phyloP scores from a whole-genome alignment of 1,140 invertebrate species.

The Dufourea novaeangliae region DNA sequence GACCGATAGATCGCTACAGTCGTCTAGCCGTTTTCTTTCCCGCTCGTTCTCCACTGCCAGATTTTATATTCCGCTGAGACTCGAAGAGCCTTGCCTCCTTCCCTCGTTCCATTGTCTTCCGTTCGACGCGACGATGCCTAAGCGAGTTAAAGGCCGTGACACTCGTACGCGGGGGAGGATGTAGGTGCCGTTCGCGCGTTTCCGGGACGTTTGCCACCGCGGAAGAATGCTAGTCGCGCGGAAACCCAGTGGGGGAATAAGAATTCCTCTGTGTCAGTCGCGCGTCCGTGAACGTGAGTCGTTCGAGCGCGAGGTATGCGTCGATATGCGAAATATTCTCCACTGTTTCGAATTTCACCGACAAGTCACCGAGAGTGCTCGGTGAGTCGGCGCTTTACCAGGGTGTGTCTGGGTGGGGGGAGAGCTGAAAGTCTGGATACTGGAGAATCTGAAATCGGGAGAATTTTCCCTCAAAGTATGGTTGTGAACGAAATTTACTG shows the following conservation, averaged over 20 bases:
- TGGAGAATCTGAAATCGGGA: background rate
- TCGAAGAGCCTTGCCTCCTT: background rate
- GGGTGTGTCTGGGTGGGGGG: too few relatives aligned
- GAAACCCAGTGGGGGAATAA: conserved; percentile 26
- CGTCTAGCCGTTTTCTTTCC: background rate
- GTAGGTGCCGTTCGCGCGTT: background rate
- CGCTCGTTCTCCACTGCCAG: background rate
- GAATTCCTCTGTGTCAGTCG: conserved; percentile 27
- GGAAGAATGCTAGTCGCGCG: conserved; percentile 6
- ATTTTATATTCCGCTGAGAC: conserved; percentile 2
- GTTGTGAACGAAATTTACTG: too few relatives aligned
- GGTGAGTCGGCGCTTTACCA: background rate
- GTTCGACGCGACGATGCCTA: background rate
- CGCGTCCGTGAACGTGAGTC: background rate
- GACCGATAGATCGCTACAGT: background rate
- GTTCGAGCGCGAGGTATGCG: conserved; percentile 4
- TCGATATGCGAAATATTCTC: conserved; percentile 6
- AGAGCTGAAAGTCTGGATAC: background rate
- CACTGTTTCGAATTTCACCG: background rate
- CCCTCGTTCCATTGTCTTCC: background rate
- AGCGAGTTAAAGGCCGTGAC: background rate
- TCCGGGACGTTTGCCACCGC: conserved; percentile 3
- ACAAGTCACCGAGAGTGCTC: background rate
- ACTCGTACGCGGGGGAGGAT: background rate
- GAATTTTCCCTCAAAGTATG: too few relatives aligned